These are phyloP conservation scores for Lochmaea crataegi DNA, from an alignment of 2,888 invertebrate species.

Conservation along the genomic window DNA sequence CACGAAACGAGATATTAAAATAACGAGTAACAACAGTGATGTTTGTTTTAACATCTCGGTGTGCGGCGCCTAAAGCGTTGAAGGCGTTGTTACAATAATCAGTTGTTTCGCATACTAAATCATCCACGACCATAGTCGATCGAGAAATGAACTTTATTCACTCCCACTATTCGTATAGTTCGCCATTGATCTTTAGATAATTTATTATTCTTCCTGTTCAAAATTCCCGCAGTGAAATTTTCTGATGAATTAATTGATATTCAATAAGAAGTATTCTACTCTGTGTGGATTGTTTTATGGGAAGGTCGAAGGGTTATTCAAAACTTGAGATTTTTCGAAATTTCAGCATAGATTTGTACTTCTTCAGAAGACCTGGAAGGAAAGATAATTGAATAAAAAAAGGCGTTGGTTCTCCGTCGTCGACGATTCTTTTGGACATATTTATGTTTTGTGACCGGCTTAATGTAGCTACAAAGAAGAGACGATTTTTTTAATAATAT, in stretches of 20 bases:
- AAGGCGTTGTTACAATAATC: conserved; percentile 65
- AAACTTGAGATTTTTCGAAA: no score
- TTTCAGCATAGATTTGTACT: no score
- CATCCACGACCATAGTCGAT: conserved; percentile 44
- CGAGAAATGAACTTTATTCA: conserved; percentile 26
- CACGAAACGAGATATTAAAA: conserved; percentile 63
- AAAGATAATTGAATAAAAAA: no score
- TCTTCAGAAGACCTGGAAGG: no score
- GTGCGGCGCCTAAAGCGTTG: conserved; percentile 64
- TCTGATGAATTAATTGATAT: neutral
- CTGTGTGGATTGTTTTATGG: no score
- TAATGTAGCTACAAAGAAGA: no score
- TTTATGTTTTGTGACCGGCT: no score
- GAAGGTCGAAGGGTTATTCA: no score
- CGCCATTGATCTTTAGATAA: conserved; percentile 28
- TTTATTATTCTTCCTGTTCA: conserved; percentile 10
- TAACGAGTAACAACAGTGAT: conserved; percentile 65
- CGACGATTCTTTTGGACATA: no score
- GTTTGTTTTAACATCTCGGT: conserved; percentile 62
- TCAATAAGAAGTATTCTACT: no score
- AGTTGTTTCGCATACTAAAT: conserved; percentile 63
- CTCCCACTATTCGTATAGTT: conserved; percentile 22
- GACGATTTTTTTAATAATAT: no score
- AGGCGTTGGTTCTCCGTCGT: no score
- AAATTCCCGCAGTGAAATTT: neutral